phyloP scores from a whole-genome alignment of 1,140 invertebrate genomes.

The Caerostris extrusa region DNA sequence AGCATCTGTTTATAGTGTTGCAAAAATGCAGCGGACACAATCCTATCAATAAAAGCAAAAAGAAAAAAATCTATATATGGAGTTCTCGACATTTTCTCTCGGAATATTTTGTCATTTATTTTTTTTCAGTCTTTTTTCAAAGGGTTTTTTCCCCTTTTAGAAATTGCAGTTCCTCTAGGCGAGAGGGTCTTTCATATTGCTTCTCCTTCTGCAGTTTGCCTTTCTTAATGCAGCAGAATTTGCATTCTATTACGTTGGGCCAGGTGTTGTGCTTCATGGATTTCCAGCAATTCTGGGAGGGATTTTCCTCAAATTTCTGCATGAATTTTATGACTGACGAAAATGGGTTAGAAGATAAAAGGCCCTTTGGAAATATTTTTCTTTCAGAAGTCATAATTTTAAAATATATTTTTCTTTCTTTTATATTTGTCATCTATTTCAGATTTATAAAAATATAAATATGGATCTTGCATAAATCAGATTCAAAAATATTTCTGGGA shows the following conservation, averaged over 20 bases:
- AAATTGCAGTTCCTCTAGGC: not conserved
- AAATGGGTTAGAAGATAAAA: too few relatives aligned
- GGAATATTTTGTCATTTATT: conserved; percentile 55
- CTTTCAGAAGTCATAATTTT: too few relatives aligned
- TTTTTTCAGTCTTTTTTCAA: not conserved
- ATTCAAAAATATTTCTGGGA: too few relatives aligned
- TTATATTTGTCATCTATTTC: too few relatives aligned
- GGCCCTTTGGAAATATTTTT: too few relatives aligned
- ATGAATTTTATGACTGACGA: not conserved
- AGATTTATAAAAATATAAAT: too few relatives aligned
- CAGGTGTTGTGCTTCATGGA: conserved; percentile 52
- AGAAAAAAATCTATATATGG: conserved; percentile 36
- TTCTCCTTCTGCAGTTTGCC: conserved; percentile 45
- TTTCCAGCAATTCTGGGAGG: conserved; percentile 9
- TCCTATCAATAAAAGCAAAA: not conserved
- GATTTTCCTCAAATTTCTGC: conserved; percentile 42
- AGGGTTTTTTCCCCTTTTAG: not conserved
- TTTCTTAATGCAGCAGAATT: conserved; percentile 56
- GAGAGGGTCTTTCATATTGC: conserved; percentile 59
- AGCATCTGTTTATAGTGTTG: conserved; percentile 42
- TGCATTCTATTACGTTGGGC: conserved; percentile 64
- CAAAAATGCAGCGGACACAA: conserved; percentile 13
- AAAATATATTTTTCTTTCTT: too few relatives aligned
- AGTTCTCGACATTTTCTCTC: conserved; percentile 27
- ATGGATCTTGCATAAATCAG: too few relatives aligned